These are phyloP conservation scores for Sebastes fasciatus DNA, from an alignment of 2,113 vertebrate genomes.

Conservation along the genomic window DNA sequence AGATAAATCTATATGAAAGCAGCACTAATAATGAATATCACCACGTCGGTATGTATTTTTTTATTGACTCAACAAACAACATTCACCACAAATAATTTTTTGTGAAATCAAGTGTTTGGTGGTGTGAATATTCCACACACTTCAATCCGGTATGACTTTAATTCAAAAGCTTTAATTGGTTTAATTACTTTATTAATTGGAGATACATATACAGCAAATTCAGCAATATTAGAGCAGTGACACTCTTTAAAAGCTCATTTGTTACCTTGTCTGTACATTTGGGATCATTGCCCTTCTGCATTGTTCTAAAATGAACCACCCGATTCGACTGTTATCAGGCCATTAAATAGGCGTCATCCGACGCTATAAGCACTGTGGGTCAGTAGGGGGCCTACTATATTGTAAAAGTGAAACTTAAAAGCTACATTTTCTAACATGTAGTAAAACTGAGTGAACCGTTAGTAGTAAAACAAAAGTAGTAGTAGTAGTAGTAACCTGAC, in stretches of 20 bases:
- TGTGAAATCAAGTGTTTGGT: neutral
- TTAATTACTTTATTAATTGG: neutral
- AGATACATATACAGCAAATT: neutral
- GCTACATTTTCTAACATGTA: no score
- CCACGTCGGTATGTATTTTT: neutral
- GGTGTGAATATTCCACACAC: neutral
- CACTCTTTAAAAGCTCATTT: neutral
- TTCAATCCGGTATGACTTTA: neutral
- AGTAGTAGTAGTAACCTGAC: neutral
- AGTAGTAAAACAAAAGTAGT: neutral
- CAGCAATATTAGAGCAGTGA: neutral
- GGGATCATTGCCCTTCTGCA: neutral
- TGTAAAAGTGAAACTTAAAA: no score
- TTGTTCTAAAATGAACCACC: neutral
- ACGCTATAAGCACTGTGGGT: no score
- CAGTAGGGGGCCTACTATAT: no score
- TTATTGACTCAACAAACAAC: neutral
- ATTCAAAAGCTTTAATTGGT: neutral
- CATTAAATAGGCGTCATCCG: no score
- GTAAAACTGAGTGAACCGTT: no score
- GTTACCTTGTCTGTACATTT: neutral
- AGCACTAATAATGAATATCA: neutral
- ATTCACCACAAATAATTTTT: neutral
- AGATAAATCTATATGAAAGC: neutral
- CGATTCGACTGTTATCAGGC: no score